phyloP scores from a whole-genome alignment of 2,888 invertebrate species.

The Drosophila helvetica region DNA sequence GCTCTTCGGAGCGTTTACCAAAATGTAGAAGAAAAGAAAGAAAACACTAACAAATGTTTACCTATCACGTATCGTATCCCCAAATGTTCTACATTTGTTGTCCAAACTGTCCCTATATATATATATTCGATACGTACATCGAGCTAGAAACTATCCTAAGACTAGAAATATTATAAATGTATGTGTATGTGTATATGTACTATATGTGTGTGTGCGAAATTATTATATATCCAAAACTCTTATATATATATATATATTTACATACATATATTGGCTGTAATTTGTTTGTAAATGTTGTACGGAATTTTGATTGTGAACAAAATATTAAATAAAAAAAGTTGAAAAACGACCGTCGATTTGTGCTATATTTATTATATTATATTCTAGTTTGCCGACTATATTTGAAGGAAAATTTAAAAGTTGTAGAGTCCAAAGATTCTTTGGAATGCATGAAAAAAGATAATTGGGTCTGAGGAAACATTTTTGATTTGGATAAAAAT shows the following conservation, averaged over 20 bases:
- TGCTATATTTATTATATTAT: too few relatives aligned
- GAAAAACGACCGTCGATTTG: neutral
- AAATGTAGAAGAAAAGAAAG: conserved; percentile 1
- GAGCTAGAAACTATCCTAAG: neutral
- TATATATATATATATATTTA: conserved; percentile 17
- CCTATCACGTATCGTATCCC: neutral
- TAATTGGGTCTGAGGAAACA: too few relatives aligned
- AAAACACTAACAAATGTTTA: neutral
- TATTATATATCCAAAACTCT: too few relatives aligned
- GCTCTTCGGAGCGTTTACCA: conserved; percentile 25
- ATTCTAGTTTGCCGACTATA: too few relatives aligned
- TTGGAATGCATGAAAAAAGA: too few relatives aligned
- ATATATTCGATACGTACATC: neutral
- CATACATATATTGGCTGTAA: conserved; percentile 1
- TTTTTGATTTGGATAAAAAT: too few relatives aligned
- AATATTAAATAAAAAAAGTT: neutral
- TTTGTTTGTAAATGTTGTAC: neutral
- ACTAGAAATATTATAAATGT: conserved; percentile 7
- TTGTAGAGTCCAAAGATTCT: too few relatives aligned
- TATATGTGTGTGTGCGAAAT: conserved; percentile 7
- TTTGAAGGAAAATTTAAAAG: too few relatives aligned
- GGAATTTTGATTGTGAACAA: neutral
- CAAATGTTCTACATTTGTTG: neutral
- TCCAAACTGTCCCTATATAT: neutral
- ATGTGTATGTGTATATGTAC: conserved; percentile 24